Percentiles rank a stretch among this genome's conserved stretches.
Evolutionary conservation across 2,888 invertebrate genomes (phyloP).

Genomic region (Hedya salicella): DNA sequence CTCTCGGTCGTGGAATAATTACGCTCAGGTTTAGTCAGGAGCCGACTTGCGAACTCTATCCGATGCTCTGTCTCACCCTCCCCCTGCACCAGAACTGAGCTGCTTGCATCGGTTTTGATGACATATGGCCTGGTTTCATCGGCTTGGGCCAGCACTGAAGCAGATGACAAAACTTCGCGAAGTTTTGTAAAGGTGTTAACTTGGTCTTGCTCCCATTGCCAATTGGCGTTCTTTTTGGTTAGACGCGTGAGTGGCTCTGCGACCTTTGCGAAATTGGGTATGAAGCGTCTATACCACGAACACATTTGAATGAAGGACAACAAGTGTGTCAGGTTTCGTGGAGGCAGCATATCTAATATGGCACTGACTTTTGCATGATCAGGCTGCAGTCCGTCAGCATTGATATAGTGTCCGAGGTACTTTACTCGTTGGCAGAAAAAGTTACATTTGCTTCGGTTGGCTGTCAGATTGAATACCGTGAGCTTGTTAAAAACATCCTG

Average conservation of each 20-base stretch:
- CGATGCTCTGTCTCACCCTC: slow-evolving; percentile 37
- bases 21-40: slow-evolving; percentile 35
- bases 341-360: not conserved
- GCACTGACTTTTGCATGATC: slow-evolving; percentile 5
- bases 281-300: slow-evolving; percentile 15
- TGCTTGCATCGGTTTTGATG: slow-evolving; percentile 47
- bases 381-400: slow-evolving; percentile 5
- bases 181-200: not conserved
- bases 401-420: slow-evolving; percentile 15
- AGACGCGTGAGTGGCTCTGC: slow-evolving; percentile 12
- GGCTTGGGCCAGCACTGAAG: slow-evolving; percentile 42
- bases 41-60: slow-evolving; percentile 49
- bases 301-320: slow-evolving; percentile 16
- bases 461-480: not conserved
- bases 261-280: not conserved
- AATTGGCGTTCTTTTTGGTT: not conserved
- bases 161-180: slow-evolving; percentile 7
- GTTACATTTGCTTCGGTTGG: slow-evolving; percentile 8
- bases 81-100: slow-evolving; percentile 42
- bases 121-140: slow-evolving; percentile 38
- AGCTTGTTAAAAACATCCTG: not conserved
- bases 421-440: slow-evolving; percentile 8
- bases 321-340: slow-evolving; percentile 6
- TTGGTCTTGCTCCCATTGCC: slow-evolving; percentile 3
- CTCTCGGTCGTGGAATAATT: too few relatives aligned